Conservation (phyloP, 2,113 vertebrate genomes). For the Neodontobutis hainanensis region DNA sequence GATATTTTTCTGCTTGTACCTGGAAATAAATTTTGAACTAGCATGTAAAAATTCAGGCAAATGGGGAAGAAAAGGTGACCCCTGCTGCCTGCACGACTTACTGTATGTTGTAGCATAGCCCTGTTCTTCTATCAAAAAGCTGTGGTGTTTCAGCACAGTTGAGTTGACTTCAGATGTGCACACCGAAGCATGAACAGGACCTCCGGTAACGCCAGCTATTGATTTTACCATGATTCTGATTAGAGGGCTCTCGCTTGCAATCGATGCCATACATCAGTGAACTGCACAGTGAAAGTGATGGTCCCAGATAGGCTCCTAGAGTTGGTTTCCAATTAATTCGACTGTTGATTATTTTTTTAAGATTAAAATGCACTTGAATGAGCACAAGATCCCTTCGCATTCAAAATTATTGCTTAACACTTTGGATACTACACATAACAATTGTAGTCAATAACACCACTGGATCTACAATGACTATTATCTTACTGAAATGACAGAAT, state of each 20-base stretch:
- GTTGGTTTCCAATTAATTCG: constrained; percentile 66
- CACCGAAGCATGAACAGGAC: constrained; percentile 71
- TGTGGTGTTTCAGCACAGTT: constrained; percentile 47
- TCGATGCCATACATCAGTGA: constrained; percentile 73
- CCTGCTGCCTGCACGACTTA: no score
- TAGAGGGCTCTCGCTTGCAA: constrained; percentile 68
- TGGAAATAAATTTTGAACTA: no score
- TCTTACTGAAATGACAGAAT: constrained; percentile 61
- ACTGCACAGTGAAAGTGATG: constrained; percentile 67
- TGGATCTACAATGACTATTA: constrained; percentile 50
- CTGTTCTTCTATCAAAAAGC: constrained; percentile 60
- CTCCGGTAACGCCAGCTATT: constrained; percentile 69
- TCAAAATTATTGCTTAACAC: constrained; percentile 34
- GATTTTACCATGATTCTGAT: constrained; percentile 78
- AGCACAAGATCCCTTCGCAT: constrained; percentile 32
- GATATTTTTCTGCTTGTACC: no score
- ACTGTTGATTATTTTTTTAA: constrained; percentile 55
- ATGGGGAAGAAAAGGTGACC: no score
- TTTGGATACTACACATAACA: constrained; percentile 31
- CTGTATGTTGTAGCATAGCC: neutral
- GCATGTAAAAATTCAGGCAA: no score
- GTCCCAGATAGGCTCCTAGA: constrained; percentile 59
- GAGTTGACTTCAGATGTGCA: constrained; percentile 69
- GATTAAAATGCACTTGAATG: constrained; percentile 58
- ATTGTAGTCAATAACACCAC: constrained; percentile 48